phyloP scores from a whole-genome alignment of 2,888 invertebrate genomes.

The Acanthopleura granulata region DNA sequence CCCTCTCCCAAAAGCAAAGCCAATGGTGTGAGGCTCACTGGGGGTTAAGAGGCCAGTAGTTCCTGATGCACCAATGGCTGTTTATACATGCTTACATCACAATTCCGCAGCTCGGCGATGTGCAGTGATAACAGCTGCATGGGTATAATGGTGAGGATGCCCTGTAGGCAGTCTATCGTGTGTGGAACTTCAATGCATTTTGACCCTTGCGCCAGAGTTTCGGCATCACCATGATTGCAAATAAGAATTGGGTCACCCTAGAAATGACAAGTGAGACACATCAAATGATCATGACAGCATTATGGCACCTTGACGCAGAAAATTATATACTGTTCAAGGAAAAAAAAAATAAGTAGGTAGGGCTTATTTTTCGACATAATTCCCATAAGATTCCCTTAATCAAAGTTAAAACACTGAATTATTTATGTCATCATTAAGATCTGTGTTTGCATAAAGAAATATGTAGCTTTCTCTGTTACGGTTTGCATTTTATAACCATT shows the following conservation, averaged over 20 bases:
- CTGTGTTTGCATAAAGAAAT: too few relatives aligned
- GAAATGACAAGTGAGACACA: conserved; percentile 31
- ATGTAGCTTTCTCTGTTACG: too few relatives aligned
- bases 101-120: conserved; percentile 94
- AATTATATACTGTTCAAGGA: neutral
- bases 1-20: too few relatives aligned
- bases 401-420: too few relatives aligned
- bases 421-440: too few relatives aligned
- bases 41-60: too few relatives aligned
- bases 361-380: too few relatives aligned
- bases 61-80: too few relatives aligned
- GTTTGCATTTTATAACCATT: too few relatives aligned
- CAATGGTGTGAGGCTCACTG: too few relatives aligned
- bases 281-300: neutral
- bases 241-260: conserved; percentile 95
- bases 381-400: too few relatives aligned
- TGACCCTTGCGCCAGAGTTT: conserved; percentile 84
- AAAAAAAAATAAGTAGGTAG: neutral
- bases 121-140: conserved; percentile 98
- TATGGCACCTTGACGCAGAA: too few relatives aligned
- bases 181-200: conserved; percentile 89
- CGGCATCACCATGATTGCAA: conserved; percentile 91
- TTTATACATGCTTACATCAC: conserved; percentile 78
- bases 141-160: conserved; percentile 96
- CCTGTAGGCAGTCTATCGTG: conserved; percentile 96